These are phyloP conservation scores for Maccullochella peelii DNA, from an alignment of 2,113 vertebrate genomes.

Conservation along the genomic window DNA sequence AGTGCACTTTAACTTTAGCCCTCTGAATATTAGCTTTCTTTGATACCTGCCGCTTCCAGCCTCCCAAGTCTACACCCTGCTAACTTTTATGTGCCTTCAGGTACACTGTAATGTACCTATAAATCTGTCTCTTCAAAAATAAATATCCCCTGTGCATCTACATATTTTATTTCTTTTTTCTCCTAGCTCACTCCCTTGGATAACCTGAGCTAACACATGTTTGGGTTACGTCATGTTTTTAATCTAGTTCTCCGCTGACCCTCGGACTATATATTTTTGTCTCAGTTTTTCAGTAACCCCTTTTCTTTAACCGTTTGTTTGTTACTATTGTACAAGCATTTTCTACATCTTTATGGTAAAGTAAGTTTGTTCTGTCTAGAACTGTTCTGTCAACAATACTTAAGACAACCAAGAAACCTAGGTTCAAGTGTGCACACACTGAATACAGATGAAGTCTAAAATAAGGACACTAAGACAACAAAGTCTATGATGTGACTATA, in stretches of 20 bases:
- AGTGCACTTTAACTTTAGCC: slow-evolving; percentile 81
- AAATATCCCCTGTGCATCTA: slow-evolving; percentile 65
- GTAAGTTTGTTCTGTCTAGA: neutral
- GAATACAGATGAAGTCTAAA: slow-evolving; percentile 5
- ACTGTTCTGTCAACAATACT: slow-evolving; percentile 19
- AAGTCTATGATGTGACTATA: neutral
- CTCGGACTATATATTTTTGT: neutral
- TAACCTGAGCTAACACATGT: neutral
- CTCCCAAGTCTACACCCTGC: slow-evolving; percentile 72
- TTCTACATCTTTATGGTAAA: neutral
- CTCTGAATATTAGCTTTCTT: slow-evolving; percentile 80
- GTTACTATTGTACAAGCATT: neutral
- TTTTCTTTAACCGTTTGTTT: neutral
- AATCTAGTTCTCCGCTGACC: slow-evolving; percentile 23
- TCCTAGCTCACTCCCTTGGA: neutral
- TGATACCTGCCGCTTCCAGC: slow-evolving; percentile 78
- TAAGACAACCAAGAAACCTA: neutral
- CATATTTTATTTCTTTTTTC: slow-evolving; percentile 51
- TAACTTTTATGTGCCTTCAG: slow-evolving; percentile 76
- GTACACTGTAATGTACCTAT: slow-evolving; percentile 64
- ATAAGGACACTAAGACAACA: neutral
- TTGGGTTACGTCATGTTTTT: slow-evolving; percentile 22
- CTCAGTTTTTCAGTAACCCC: neutral
- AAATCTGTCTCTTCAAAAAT: slow-evolving; percentile 69
- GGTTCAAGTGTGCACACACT: neutral